Percentiles rank a stretch among this genome's conserved stretches.
Conservation (phyloP, 2,888 invertebrate species). For the Leptodirus hochenwartii region DNA sequence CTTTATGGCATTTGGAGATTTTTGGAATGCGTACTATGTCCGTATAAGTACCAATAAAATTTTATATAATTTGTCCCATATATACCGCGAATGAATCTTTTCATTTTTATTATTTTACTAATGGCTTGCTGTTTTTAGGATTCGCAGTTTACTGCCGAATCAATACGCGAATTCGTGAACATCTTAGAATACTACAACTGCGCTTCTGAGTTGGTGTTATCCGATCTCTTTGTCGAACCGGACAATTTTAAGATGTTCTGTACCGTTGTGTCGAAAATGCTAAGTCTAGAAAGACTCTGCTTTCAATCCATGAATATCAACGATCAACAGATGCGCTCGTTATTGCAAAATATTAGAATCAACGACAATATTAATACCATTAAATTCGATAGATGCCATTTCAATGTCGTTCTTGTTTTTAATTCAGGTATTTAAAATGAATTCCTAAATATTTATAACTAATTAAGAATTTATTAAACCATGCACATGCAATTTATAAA, state of each 20-base stretch:
- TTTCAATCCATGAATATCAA: slow-evolving; percentile 20
- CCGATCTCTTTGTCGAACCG: slow-evolving; percentile 20
- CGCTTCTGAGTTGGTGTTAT: slow-evolving; percentile 19
- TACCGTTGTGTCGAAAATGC: slow-evolving; percentile 18
- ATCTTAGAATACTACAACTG: slow-evolving; percentile 24
- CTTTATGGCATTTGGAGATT: too few species aligned
- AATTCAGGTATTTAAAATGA: too few species aligned
- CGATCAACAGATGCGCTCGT: slow-evolving; percentile 19
- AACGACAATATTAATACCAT: slow-evolving; percentile 20
- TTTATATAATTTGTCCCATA: too few species aligned
- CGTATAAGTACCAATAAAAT: too few species aligned
- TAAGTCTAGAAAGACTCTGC: slow-evolving; percentile 18
- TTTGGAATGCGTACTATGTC: too few species aligned
- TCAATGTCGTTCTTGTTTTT: too few species aligned
- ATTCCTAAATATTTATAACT: slow-evolving; percentile 21
- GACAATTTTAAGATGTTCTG: slow-evolving; percentile 22
- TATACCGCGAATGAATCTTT: too few species aligned
- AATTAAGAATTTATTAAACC: too few species aligned
- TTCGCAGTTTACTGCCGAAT: slow-evolving; percentile 20
- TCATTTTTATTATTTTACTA: too few species aligned
- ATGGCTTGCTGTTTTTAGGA: too few species aligned
- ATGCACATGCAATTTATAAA: too few species aligned
- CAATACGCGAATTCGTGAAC: slow-evolving; percentile 22
- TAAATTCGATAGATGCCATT: slow-evolving; percentile 16
- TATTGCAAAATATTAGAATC: slow-evolving; percentile 18